Evolutionary conservation across 2,113 vertebrate species (phyloP).

Genomic region (Urocolius indicus): DNA sequence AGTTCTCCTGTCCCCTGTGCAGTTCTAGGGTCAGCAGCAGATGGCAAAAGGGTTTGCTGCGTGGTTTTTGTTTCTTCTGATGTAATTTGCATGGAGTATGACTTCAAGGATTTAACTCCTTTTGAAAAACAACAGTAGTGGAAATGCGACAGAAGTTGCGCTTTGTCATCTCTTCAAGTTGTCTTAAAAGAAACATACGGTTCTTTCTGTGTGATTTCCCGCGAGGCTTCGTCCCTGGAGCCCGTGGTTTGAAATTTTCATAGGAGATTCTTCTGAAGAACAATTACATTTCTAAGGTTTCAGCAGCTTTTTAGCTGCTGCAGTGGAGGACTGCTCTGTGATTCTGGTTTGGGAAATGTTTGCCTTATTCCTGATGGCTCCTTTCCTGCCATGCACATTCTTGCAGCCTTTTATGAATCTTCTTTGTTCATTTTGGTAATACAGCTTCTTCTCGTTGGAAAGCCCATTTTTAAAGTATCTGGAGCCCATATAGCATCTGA

Average conservation of each 20-base stretch:
- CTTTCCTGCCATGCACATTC: neutral
- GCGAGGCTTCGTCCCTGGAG: neutral
- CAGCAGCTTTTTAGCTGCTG: neutral
- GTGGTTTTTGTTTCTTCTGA: accelerated
- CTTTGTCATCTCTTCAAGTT: neutral
- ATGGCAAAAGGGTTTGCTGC: neutral
- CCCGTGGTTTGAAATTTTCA: neutral
- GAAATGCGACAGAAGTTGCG: accelerated
- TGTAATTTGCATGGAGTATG: neutral
- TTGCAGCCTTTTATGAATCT: neutral
- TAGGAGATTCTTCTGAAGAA: neutral
- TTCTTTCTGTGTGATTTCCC: neutral
- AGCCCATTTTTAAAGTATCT: neutral
- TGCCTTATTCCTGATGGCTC: neutral
- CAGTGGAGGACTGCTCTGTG: accelerated
- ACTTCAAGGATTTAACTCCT: neutral
- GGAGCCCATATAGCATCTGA: neutral
- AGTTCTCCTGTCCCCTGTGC: neutral
- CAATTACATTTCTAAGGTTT: neutral
- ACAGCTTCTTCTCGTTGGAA: neutral
- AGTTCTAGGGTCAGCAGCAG: neutral
- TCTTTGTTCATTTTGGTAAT: neutral
- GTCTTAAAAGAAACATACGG: neutral
- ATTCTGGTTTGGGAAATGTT: neutral
- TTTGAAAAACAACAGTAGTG: neutral